Conservation (phyloP, 1,140 invertebrate genomes). For the Diabrotica virgifera region DNA sequence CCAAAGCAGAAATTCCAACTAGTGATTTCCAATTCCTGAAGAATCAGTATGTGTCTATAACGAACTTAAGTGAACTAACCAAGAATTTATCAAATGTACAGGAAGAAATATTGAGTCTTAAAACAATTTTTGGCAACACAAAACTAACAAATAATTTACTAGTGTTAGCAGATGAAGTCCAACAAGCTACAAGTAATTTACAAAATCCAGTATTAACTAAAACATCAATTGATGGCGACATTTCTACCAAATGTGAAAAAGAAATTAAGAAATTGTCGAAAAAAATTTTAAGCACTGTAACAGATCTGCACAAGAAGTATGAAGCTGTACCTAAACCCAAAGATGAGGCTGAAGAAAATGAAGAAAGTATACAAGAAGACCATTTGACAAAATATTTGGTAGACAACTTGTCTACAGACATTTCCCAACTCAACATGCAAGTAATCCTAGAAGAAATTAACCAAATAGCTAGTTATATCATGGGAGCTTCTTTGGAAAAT, state of each 20-base stretch:
- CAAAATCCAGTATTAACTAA: neutral
- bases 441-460: conserved; percentile 41
- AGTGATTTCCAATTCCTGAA: conserved; percentile 20
- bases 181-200: neutral
- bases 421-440: conserved; percentile 54
- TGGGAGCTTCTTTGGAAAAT: conserved; percentile 15
- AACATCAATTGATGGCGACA: conserved; percentile 13
- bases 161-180: neutral
- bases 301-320: conserved; percentile 69
- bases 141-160: conserved; percentile 6
- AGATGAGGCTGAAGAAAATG: conserved; percentile 41
- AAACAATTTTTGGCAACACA: conserved; percentile 30
- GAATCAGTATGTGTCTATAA: conserved; percentile 22
- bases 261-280: conserved; percentile 58
- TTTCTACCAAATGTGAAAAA: conserved; percentile 42
- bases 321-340: conserved; percentile 8
- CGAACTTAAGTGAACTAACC: conserved; percentile 17
- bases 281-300: conserved; percentile 61
- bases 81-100: conserved; percentile 41
- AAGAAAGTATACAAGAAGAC: conserved; percentile 56
- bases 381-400: conserved; percentile 63
- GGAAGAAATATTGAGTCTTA: conserved; percentile 40
- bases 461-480: conserved; percentile 24
- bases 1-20: conserved; percentile 32
- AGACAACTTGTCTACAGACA: conserved; percentile 57